phyloP scores from a whole-genome alignment of 2,888 invertebrate species.

The Mimachlamys varia region DNA sequence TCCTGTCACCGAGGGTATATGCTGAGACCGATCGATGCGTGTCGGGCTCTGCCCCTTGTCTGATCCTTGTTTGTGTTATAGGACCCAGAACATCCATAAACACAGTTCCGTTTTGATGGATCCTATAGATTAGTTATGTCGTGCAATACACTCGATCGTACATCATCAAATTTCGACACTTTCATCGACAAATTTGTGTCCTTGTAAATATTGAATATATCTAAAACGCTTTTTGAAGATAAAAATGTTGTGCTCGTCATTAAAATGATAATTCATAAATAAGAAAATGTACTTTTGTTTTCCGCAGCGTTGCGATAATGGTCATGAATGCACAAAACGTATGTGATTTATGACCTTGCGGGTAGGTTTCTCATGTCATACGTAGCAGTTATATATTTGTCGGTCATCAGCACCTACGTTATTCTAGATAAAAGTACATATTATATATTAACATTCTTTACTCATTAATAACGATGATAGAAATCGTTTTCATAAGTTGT shows the following conservation, averaged over 20 bases:
- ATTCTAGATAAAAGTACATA: neutral
- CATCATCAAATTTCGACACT: neutral
- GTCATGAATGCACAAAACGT: neutral
- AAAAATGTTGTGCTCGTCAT: too few relatives aligned
- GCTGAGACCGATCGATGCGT: neutral
- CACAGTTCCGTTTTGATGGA: neutral
- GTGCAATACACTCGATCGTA: neutral
- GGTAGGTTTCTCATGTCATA: neutral
- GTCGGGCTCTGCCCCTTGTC: neutral
- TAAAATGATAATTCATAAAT: too few relatives aligned
- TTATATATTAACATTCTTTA: neutral
- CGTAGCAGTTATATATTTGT: neutral
- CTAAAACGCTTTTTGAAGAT: too few relatives aligned
- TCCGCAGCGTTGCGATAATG: neutral
- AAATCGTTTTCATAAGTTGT: neutral
- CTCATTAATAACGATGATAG: neutral
- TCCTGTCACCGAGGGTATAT: neutral
- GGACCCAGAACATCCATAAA: neutral
- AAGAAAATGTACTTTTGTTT: too few relatives aligned
- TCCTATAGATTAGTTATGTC: neutral
- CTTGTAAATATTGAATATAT: too few relatives aligned
- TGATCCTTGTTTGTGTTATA: neutral
- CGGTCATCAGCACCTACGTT: neutral
- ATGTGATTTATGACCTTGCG: neutral
- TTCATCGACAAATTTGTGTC: neutral